phyloP scores from a whole-genome alignment of 2,888 invertebrate genomes.

The Orthosia gothica region DNA sequence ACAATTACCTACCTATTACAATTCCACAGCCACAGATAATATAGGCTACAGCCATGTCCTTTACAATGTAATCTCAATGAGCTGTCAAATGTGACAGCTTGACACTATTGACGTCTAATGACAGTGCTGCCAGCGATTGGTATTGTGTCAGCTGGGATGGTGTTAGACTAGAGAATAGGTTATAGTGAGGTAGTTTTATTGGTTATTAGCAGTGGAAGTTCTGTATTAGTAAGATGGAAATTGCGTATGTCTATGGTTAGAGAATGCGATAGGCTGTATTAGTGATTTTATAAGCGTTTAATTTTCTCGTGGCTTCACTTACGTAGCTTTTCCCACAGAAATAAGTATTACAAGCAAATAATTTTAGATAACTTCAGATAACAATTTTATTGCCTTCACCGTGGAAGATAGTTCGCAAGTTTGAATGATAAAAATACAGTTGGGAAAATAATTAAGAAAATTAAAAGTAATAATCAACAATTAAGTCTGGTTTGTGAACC shows the following conservation, averaged over 20 bases:
- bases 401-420: no score
- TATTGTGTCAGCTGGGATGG: conserved; percentile 17
- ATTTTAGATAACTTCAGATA: no score
- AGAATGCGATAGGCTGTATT: neutral
- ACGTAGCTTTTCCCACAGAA: no score
- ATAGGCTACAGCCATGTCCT: neutral
- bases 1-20: conserved; percentile 22
- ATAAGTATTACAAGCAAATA: no score
- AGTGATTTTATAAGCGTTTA: no score
- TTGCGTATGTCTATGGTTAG: neutral
- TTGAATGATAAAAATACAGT: no score
- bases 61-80: conserved; percentile 28
- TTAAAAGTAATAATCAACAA: no score
- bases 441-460: no score
- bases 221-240: neutral
- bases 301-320: no score
- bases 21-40: neutral
- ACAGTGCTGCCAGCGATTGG: conserved; percentile 14
- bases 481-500: no score
- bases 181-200: neutral
- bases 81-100: conserved; percentile 45
- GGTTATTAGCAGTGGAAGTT: neutral
- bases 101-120: conserved; percentile 28
- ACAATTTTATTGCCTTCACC: no score
- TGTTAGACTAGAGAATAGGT: conserved; percentile 4